Conservation (phyloP, 2,113 vertebrate genomes). For the Entelurus aequoreus region DNA sequence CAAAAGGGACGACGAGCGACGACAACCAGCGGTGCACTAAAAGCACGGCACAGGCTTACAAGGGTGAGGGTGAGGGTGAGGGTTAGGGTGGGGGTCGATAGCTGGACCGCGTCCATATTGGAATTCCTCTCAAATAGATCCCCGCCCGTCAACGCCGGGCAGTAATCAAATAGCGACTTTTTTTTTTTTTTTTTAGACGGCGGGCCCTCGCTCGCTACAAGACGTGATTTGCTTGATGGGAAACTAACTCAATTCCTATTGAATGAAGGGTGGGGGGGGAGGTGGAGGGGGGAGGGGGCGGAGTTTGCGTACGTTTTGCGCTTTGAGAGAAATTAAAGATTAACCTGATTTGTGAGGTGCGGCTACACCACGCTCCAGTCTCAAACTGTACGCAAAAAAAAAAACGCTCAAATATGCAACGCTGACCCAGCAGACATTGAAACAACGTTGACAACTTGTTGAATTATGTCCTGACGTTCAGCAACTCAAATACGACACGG, state of each 20-base stretch:
- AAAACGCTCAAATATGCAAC: too few species aligned
- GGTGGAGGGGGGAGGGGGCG: conserved; percentile 20
- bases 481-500: too few species aligned
- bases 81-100: conserved; percentile 58
- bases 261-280: conserved; percentile 24
- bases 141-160: conserved; percentile 60
- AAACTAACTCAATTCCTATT: conserved; percentile 60
- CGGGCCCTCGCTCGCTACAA: conserved; percentile 44
- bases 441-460: too few species aligned
- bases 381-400: too few species aligned
- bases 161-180: conserved; percentile 66
- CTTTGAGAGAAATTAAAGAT: conserved; percentile 31
- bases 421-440: too few species aligned
- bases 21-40: conserved; percentile 51
- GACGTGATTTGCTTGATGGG: conserved; percentile 63
- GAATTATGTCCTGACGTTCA: too few species aligned
- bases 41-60: conserved; percentile 69
- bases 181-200: conserved; percentile 36
- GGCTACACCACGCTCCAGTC: conserved; percentile 2
- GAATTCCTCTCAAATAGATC: conserved; percentile 71
- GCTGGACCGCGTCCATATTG: conserved; percentile 72
- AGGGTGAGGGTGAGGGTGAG: too few species aligned
- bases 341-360: conserved; percentile 24
- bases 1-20: too few species aligned
- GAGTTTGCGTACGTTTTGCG: conserved; percentile 21